phyloP scores from a whole-genome alignment of 1,140 invertebrate species.

The Drosophila rufa region DNA sequence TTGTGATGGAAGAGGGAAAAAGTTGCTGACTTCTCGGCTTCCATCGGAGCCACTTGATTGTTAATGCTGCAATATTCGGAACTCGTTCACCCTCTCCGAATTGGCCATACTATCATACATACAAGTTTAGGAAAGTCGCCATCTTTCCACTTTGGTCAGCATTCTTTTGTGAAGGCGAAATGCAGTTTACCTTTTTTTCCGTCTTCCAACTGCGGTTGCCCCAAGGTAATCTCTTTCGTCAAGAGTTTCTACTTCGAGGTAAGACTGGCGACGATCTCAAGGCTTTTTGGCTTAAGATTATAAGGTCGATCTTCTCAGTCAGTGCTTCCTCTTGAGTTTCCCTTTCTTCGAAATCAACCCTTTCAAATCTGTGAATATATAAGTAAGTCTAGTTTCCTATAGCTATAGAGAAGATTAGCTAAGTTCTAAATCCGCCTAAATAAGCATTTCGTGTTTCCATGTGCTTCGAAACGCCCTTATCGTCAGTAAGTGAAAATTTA shows the following conservation, averaged over 20 bases:
- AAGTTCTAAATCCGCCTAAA: slow-evolving; percentile 37
- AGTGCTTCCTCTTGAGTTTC: slow-evolving; percentile 13
- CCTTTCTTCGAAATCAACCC: slow-evolving; percentile 16
- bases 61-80: slow-evolving; percentile 75
- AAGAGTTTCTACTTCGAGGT: slow-evolving; percentile 24
- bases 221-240: slow-evolving; percentile 65
- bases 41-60: slow-evolving; percentile 54
- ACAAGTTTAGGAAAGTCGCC: slow-evolving; percentile 44
- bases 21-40: slow-evolving; percentile 77
- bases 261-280: slow-evolving; percentile 16
- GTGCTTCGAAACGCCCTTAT: slow-evolving; percentile 36
- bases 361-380: not conserved
- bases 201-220: slow-evolving; percentile 22
- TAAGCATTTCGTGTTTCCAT: slow-evolving; percentile 47
- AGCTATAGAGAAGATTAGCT: slow-evolving; percentile 34
- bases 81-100: slow-evolving; percentile 52
- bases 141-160: slow-evolving; percentile 62
- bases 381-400: not conserved
- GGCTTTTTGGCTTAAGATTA: not conserved
- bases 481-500: slow-evolving; percentile 41
- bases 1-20: slow-evolving; percentile 48
- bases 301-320: not conserved
- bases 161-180: slow-evolving; percentile 75
- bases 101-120: slow-evolving; percentile 17
- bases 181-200: slow-evolving; percentile 40